Base-by-base conservation (phyloP, 2,888 invertebrate genomes). In the Netelia virgata region DNA sequence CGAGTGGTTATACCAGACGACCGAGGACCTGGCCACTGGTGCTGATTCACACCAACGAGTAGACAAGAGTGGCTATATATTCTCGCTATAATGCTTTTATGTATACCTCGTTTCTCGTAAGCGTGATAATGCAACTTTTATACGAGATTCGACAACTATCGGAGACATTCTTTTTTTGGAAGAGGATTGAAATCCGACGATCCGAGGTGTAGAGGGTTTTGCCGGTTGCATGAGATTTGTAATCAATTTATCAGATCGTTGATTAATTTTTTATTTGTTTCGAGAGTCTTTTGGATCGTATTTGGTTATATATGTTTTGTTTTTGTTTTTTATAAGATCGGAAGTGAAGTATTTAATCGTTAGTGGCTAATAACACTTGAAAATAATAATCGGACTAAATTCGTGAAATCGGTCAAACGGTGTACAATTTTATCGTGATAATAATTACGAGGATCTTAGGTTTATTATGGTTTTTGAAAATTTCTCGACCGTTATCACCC, bases 31-130 rank as follows among this genome's bases (percentile, higher is more conserved):
- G 82, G 18, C 53, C 36, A 53, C 23, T 63, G 57, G 50, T 41
- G 82, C 79, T 84, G 84, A 84, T 84, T 84, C 84, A 84, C 77
- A 68, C 74, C 69, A 55, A 57, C 79, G 75, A 74, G 72, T 63
- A 59, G 77, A 81, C 73, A 55, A 23, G 16, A 16, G 28, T 63
- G 6, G 28, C 28, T 63, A 64, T 64, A 36, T 64, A 36, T 36
- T 36, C 23, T 47, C 57, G 57, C 57, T 57, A 57, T 57, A 57
- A 57, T 9, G 57, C 57, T 6, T 57, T 16, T 9, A 57, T 16
- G 9, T 16, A 57, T 57, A 14, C 18, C 18, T 16, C 16, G 57
- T 57, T 57, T 57, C 57, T 57, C 18, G 57, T 57, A 18, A 16
- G 18, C 18, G 18, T 18, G 57, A 57, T 57, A 57, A 28, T 18